Conservation (phyloP, 1,140 invertebrate genomes). For the Tetragnatha versicolor region DNA sequence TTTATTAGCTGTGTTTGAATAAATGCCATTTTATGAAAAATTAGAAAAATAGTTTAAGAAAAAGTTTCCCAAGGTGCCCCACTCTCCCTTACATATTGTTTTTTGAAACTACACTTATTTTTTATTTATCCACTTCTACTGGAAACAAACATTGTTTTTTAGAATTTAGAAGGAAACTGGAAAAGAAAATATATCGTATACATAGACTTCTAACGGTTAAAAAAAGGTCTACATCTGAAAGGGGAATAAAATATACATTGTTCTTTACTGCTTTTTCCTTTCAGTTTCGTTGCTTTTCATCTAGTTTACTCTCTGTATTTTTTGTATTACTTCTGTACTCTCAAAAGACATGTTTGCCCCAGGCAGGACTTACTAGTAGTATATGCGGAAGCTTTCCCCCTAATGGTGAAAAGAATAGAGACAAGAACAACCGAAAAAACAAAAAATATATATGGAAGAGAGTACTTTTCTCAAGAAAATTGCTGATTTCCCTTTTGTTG, state of each 20-base stretch:
- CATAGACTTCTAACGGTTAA: too few relatives aligned
- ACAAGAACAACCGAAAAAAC: background rate
- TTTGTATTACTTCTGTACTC: background rate
- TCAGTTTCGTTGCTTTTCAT: conserved; percentile 16
- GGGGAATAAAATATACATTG: conserved; percentile 32
- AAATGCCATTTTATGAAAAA: too few relatives aligned
- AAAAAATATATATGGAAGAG: conserved; percentile 9
- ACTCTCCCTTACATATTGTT: too few relatives aligned
- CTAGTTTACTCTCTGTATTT: background rate
- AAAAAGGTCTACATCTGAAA: background rate
- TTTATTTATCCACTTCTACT: too few relatives aligned
- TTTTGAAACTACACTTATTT: too few relatives aligned
- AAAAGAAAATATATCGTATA: too few relatives aligned
- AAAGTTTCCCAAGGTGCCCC: too few relatives aligned
- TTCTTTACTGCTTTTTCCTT: conserved; percentile 5
- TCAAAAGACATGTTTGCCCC: conserved; percentile 23
- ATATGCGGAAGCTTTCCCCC: background rate
- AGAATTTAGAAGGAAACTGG: too few relatives aligned
- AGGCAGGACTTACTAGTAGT: conserved; percentile 12
- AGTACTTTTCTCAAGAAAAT: conserved; percentile 2
- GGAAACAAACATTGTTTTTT: too few relatives aligned
- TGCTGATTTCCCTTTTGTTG: conserved; percentile 14
- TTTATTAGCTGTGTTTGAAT: too few relatives aligned
- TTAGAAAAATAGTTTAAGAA: too few relatives aligned
- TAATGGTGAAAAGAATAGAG: background rate